Conservation (phyloP, 2,888 invertebrate species). For the Machimus rusticus region DNA sequence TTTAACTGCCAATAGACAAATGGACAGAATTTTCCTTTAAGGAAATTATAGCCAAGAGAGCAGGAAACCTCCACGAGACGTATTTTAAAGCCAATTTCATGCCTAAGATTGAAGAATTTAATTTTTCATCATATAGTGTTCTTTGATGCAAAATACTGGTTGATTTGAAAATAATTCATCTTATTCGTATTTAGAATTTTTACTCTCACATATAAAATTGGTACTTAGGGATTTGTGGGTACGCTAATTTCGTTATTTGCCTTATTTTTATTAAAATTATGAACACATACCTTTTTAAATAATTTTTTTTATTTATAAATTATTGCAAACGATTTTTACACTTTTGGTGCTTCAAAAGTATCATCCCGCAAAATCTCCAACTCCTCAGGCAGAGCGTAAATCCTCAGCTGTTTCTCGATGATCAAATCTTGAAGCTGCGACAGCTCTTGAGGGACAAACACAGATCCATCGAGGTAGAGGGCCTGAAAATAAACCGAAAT, state of each 20-base stretch:
- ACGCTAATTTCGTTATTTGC: background rate
- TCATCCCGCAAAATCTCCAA: conserved; percentile 69
- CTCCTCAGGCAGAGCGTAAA: conserved; percentile 80
- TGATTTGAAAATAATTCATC: too few relatives aligned
- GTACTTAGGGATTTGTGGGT: too few relatives aligned
- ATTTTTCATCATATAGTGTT: too few relatives aligned
- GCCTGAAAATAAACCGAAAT: conserved; percentile 40
- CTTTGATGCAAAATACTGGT: too few relatives aligned
- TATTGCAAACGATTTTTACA: background rate
- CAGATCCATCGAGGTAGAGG: conserved; percentile 72
- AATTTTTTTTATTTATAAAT: background rate
- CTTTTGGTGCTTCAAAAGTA: conserved; percentile 39
- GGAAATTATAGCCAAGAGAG: too few relatives aligned
- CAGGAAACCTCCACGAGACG: too few relatives aligned
- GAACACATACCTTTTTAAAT: background rate
- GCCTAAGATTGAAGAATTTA: too few relatives aligned
- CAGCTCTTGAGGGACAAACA: conserved; percentile 70
- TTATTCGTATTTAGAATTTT: too few relatives aligned
- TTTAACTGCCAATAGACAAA: too few relatives aligned
- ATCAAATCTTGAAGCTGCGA: conserved; percentile 77
- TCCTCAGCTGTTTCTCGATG: conserved; percentile 76
- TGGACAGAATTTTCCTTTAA: too few relatives aligned
- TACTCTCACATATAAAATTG: too few relatives aligned
- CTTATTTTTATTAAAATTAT: background rate
- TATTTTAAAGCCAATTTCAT: too few relatives aligned